A percentile compares a stretch with the other conserved stretches of the same genome.
phyloP scores from a whole-genome alignment of 2,888 invertebrate species.

The Trachelus iudaicus region DNA sequence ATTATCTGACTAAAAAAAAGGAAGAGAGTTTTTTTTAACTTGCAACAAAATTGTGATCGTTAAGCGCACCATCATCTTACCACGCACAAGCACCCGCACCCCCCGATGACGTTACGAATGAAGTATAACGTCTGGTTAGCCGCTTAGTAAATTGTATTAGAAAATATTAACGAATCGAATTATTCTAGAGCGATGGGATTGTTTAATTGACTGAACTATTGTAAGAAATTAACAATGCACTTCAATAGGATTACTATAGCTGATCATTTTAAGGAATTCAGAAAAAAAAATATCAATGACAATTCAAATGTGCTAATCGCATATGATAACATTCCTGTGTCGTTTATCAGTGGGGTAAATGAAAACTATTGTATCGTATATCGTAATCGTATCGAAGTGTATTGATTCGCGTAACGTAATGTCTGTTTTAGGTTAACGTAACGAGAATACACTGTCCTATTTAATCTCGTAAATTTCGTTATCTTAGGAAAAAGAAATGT shows the following conservation, averaged over 20 bases:
- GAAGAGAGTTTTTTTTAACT: background rate
- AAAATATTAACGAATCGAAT: conserved; percentile 15
- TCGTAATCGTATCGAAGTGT: background rate
- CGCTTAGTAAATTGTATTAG: conserved; percentile 16
- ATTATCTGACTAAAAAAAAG: background rate
- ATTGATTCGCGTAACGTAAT: background rate
- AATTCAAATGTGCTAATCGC: background rate
- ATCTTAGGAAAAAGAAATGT: background rate
- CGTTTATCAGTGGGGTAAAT: background rate
- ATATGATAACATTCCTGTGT: background rate
- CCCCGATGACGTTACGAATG: background rate
- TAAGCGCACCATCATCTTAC: background rate
- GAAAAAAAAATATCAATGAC: background rate
- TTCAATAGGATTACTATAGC: background rate
- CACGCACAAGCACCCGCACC: background rate
- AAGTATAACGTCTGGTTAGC: background rate
- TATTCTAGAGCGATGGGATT: conserved; percentile 4
- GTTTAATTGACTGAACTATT: background rate
- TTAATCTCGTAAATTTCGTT: background rate
- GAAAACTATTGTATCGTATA: background rate
- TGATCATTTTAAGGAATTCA: background rate
- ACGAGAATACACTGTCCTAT: background rate
- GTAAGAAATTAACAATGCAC: background rate
- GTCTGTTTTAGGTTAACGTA: background rate
- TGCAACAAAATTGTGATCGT: background rate